Evolutionary conservation across 2,797 vertebrate genomes (phyloP), one percentile per base, ranked within the genome.

Genomic region (Gastrophryne carolinensis): DNA sequence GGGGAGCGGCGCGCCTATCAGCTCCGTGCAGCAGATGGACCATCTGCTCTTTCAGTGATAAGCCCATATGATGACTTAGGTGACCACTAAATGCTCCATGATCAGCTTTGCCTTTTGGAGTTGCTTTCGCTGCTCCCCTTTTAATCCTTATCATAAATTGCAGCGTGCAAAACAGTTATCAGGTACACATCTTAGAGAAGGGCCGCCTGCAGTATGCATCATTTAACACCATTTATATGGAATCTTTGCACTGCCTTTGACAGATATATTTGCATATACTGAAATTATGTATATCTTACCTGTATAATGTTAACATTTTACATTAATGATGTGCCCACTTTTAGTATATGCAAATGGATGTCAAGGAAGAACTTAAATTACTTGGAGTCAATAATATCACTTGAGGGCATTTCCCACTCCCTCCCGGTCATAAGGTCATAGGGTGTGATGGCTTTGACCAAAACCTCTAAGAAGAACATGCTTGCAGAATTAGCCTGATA

Each of bases 21-120:
- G 75, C 81, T 81, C 81, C n/a, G 27, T 54, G 76, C 80, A 86
- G 83, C 90, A 91, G 88, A 89, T 88, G 86, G 88, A 83, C 86
- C 80, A 80, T 84, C 85, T 86, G 86, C 80, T 83, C 65, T 82
- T 81, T 56, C 75, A 6, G 29, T 17, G 54, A 74, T 7, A 82
- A 78, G 82, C 80, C 80, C 9, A 15, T 35, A 73, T 56, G 62
- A 84, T 84, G 79, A 82, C 79, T 72, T 34, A 26, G 76, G 75
- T 44, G 81, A 84, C 78, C 35, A 12, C 67, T 70, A 57, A 67
- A 73, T 7, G 78, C 70, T 79, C 41, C 27, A 76, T 73, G 68
- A 39, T 75, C 67, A 65, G 71, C 72, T 35, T 66, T 39, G 34
- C 26, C n/a, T 62, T 12, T 61, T 35, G 24, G 23, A 61, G 41